Base-by-base conservation (phyloP, 2,113 vertebrate genomes). In the Cottus gobio region DNA sequence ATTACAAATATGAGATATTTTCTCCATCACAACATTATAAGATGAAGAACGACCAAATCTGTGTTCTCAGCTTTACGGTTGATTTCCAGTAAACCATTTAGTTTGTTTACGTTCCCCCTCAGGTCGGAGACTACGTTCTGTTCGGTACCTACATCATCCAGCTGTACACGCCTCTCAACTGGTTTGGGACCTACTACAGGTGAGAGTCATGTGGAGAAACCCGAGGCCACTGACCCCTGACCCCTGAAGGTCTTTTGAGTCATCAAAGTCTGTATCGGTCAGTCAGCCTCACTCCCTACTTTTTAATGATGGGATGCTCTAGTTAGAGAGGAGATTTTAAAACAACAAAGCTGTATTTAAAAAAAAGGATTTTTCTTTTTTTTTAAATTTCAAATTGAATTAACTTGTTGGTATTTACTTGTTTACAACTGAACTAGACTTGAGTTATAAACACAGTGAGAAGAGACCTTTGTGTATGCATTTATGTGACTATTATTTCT, bases 171-270 rank as follows among this genome's bases (percentile, higher is more conserved):
- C 97, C 97, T 0, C 96, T 98, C 67, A 97, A 97, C 93, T 98
- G 97, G 96, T 97, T 98, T 0, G 97, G 97, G 7, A 98, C 97
- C 69, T 98, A 97, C 87, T 98, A 98, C 91, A 97, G 97, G 97
- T 98, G 93, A 93, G 3, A 31, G 7, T 1, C 24, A 20, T 1
- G n/a, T 1, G n/a, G 2, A 66, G 48, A 2, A 48, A 6, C 16
- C 34, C 50, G 2, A 50, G 9, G 12, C 34, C 50, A 26, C 50
- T 26, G 12, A 54, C 22, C 31, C 67, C 50, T 26, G 12, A 54
- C 22, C 31, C 67, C 50, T 37, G 28, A 31, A 69, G 2, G 39
- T 4, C 16, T 15, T 37, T 13, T 26, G n/a, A n/a, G n/a, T n/a
- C n/a, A n/a, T n/a, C n/a, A n/a, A n/a, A n/a, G n/a, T n/a, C n/a